phyloP scores from a whole-genome alignment of 2,797 vertebrate species.

The Pseudochromis fuscus region DNA sequence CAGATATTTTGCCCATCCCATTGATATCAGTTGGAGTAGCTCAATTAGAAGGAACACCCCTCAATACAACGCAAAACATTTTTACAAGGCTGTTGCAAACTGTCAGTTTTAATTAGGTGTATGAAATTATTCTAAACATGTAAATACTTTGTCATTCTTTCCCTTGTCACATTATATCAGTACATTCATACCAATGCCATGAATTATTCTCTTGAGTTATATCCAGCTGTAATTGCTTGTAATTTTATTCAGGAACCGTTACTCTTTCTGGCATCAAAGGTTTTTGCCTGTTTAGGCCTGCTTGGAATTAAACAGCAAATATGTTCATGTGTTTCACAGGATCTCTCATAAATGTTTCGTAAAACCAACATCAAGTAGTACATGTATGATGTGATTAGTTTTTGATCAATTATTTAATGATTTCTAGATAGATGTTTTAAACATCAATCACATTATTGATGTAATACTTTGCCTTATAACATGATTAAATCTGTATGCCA shows the following conservation, averaged over 20 bases:
- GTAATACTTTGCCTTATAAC: too few species aligned
- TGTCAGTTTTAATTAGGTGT: not conserved
- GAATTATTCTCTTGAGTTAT: not conserved
- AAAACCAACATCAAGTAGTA: too few species aligned
- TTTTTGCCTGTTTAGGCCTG: not conserved
- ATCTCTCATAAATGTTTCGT: not conserved
- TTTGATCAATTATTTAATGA: too few species aligned
- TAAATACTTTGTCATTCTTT: not conserved
- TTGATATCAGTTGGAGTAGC: not conserved
- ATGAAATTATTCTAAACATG: not conserved
- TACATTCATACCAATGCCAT: not conserved
- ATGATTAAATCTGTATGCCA: too few species aligned
- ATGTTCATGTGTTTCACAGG: not conserved
- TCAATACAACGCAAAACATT: not conserved
- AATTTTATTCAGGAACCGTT: not conserved
- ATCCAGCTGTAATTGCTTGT: not conserved
- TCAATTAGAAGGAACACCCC: not conserved
- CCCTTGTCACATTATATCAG: not conserved
- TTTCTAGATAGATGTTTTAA: too few species aligned
- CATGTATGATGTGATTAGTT: too few species aligned
- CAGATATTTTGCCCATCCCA: not conserved
- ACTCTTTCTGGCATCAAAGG: not conserved
- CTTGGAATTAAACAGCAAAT: not conserved
- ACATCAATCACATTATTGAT: too few species aligned
- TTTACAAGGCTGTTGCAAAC: not conserved